phyloP scores from a whole-genome alignment of 1,140 invertebrate genomes.

The Drosophila fuyamai region DNA sequence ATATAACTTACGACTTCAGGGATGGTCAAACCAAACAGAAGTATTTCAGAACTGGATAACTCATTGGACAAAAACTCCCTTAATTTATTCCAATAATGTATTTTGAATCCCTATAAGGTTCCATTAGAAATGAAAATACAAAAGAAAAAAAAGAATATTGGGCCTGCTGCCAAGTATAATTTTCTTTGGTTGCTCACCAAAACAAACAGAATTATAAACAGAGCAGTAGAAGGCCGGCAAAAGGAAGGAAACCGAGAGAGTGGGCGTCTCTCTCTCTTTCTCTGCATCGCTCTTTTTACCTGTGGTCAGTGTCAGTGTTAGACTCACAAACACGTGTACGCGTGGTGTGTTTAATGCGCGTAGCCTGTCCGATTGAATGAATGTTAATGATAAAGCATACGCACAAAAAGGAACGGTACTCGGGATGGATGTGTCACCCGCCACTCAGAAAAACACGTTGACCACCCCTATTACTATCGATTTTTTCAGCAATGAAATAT shows the following conservation, averaged over 20 bases:
- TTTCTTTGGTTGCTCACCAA: constrained; percentile 44
- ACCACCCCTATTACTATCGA: constrained; percentile 30
- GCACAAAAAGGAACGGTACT: constrained; percentile 36
- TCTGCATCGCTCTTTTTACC: constrained; percentile 45
- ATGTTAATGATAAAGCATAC: constrained; percentile 63
- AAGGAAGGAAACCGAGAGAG: constrained; percentile 30
- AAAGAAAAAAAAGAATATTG: constrained; percentile 16
- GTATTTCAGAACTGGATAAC: not conserved
- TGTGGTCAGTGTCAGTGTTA: constrained; percentile 79
- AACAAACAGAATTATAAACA: constrained; percentile 68
- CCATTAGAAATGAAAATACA: constrained; percentile 6
- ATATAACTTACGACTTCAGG: not conserved
- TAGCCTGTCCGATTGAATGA: constrained; percentile 47
- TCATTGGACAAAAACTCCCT: constrained; percentile 2
- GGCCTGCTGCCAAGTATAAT: constrained; percentile 31
- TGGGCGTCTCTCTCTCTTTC: constrained; percentile 1
- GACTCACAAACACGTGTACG: constrained; percentile 48
- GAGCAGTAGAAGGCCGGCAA: constrained; percentile 53
- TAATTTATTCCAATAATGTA: constrained; percentile 19
- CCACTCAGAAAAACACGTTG: constrained; percentile 42
- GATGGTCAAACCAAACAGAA: not conserved
- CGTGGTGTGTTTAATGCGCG: constrained; percentile 40
- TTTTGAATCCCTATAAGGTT: not conserved
- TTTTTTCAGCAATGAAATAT: constrained; percentile 18
- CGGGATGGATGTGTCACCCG: constrained; percentile 57